Conservation (phyloP, 1,140 invertebrate genomes). For the Ips nitidus region DNA sequence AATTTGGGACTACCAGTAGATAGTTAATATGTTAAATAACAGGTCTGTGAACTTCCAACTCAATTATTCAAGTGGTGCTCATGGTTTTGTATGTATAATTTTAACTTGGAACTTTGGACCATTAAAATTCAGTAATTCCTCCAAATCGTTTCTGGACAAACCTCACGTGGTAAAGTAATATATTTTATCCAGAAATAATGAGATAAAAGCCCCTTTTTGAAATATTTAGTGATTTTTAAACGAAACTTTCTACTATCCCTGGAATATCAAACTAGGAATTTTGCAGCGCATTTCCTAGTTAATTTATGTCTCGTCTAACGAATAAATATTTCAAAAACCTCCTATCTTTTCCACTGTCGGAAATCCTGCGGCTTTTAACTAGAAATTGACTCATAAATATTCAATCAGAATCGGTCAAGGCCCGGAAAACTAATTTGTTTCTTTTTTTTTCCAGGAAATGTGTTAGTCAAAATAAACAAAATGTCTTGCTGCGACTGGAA, state of each 20-base stretch:
- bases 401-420: not conserved
- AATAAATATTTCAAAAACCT: slow-evolving; percentile 3
- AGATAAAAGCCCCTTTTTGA: too few species aligned
- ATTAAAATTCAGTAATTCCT: too few species aligned
- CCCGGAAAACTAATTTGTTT: not conserved
- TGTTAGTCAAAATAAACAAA: not conserved
- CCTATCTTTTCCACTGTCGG: not conserved
- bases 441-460: slow-evolving; percentile 2
- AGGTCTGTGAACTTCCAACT: too few species aligned
- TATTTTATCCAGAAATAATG: not conserved
- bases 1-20: too few species aligned
- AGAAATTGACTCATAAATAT: not conserved
- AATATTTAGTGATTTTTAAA: not conserved
- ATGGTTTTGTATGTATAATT: too few species aligned
- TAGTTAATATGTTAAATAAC: too few species aligned
- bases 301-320: not conserved
- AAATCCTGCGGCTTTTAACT: not conserved
- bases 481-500: not conserved
- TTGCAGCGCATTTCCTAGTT: not conserved
- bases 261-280: slow-evolving; percentile 7
- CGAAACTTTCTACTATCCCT: not conserved
- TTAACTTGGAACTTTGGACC: too few species aligned
- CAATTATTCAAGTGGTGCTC: too few species aligned
- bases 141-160: too few species aligned
- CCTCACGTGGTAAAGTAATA: too few species aligned